phyloP scores from a whole-genome alignment of 2,888 invertebrate genomes.

The Diogma glabrata region DNA sequence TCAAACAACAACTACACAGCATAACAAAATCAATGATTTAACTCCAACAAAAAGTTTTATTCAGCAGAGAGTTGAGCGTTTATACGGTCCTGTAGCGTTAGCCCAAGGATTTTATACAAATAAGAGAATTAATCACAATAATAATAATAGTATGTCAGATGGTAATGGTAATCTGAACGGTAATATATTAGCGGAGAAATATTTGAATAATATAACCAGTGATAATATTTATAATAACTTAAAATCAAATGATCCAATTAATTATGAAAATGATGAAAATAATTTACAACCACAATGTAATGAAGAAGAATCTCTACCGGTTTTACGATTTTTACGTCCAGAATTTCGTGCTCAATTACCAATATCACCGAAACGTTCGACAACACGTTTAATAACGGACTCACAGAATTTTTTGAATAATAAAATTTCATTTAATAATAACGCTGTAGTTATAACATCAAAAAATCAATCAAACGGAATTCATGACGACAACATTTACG shows the following conservation, averaged over 20 bases:
- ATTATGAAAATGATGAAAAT: conserved; percentile 3
- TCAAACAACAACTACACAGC: conserved; percentile 10
- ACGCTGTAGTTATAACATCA: too few species aligned
- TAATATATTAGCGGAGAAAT: conserved; percentile 5
- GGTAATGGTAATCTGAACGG: conserved; percentile 7
- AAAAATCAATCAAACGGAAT: too few species aligned
- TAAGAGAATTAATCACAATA: conserved; percentile 31
- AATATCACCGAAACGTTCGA: conserved; percentile 40
- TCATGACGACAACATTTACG: too few species aligned
- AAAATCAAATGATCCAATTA: not conserved
- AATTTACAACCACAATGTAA: conserved; percentile 6
- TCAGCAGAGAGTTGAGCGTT: conserved; percentile 75
- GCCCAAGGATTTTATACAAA: conserved; percentile 65
- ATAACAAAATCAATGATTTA: not conserved
- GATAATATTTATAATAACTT: conserved; percentile 7
- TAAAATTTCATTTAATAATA: too few species aligned
- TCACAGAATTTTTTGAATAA: too few species aligned
- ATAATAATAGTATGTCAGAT: conserved; percentile 7
- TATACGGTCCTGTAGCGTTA: conserved; percentile 78
- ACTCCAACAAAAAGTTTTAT: conserved; percentile 63
- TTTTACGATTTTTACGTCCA: conserved; percentile 68
- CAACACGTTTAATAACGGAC: conserved; percentile 3
- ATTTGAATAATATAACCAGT: conserved; percentile 6
- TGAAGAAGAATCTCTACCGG: conserved; percentile 44
- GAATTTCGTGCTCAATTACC: conserved; percentile 79